Percentiles rank a stretch among this genome's conserved stretches.
Conservation (phyloP, 2,797 vertebrate genomes). For the Melanotaenia maccullochi region DNA sequence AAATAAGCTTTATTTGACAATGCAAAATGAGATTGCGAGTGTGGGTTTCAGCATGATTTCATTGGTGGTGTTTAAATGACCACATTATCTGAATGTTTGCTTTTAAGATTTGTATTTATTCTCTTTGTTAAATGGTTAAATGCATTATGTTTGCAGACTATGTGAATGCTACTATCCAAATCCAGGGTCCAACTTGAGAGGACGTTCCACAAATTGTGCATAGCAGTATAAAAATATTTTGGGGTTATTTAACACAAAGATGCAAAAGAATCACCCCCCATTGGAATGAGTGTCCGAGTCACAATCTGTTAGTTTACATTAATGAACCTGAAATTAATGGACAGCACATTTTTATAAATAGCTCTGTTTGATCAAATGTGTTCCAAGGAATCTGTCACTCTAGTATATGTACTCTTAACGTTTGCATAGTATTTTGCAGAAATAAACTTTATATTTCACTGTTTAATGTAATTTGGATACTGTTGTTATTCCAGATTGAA, state of each 20-base stretch:
- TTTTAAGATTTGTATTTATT: conserved; percentile 36
- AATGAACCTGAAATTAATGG: not conserved
- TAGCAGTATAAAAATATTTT: not conserved
- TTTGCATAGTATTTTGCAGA: conserved; percentile 26
- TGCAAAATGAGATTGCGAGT: conserved; percentile 20
- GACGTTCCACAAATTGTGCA: not conserved
- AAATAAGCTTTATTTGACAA: conserved; percentile 24
- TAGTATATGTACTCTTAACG: not conserved
- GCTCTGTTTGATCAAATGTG: not conserved
- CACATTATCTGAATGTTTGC: conserved; percentile 20
- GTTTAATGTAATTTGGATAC: conserved; percentile 8
- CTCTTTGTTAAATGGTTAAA: conserved; percentile 15
- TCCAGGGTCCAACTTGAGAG: not conserved
- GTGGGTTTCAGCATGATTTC: conserved; percentile 8
- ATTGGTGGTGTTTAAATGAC: conserved; percentile 23
- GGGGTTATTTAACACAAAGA: not conserved
- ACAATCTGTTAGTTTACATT: not conserved
- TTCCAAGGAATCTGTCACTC: not conserved
- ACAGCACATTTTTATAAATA: not conserved
- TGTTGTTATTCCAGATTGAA: not conserved
- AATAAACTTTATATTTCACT: conserved; percentile 4
- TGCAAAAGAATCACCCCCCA: not conserved
- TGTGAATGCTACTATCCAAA: not conserved
- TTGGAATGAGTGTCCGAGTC: not conserved
- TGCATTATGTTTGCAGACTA: not conserved